These are phyloP conservation scores for Ashinkailepas kermadecensis DNA, from an alignment of 2,888 invertebrate species.

Conservation along the genomic window DNA sequence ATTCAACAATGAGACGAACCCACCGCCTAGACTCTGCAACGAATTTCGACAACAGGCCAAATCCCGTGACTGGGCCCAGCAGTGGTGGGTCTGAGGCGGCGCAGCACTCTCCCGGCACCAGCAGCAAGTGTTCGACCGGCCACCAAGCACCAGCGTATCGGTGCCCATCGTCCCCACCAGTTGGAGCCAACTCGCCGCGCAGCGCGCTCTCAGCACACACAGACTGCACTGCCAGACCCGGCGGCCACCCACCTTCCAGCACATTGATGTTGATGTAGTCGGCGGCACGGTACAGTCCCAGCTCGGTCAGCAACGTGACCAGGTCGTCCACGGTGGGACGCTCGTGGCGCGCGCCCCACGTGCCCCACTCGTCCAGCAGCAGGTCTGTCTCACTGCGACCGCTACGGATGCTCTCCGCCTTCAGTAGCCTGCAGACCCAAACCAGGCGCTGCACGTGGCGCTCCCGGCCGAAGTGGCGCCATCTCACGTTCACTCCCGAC, in stretches of 20 bases:
- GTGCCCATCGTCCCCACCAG: background rate
- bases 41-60: too few relatives aligned
- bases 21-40: too few relatives aligned
- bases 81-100: too few relatives aligned
- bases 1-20: too few relatives aligned
- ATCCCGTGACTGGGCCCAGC: too few relatives aligned
- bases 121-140: background rate
- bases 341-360: conserved; percentile 29
- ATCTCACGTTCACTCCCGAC: too few relatives aligned
- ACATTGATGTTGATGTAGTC: conserved; percentile 31
- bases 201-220: background rate
- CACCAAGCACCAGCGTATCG: background rate
- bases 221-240: background rate
- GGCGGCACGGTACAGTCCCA: conserved; percentile 30
- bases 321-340: conserved; percentile 31
- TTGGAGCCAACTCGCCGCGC: background rate
- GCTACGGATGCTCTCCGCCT: conserved; percentile 4
- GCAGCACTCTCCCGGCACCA: too few relatives aligned
- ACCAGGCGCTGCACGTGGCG: too few relatives aligned
- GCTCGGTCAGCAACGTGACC: conserved; percentile 27
- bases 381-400: conserved; percentile 26
- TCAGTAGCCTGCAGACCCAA: conserved; percentile 23
- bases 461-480: too few relatives aligned
- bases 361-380: conserved; percentile 33
- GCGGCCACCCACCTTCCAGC: conserved; percentile 27